These are phyloP conservation scores for Lasioglossum vierecki DNA, from an alignment of 2,888 invertebrate genomes.

Conservation along the genomic window DNA sequence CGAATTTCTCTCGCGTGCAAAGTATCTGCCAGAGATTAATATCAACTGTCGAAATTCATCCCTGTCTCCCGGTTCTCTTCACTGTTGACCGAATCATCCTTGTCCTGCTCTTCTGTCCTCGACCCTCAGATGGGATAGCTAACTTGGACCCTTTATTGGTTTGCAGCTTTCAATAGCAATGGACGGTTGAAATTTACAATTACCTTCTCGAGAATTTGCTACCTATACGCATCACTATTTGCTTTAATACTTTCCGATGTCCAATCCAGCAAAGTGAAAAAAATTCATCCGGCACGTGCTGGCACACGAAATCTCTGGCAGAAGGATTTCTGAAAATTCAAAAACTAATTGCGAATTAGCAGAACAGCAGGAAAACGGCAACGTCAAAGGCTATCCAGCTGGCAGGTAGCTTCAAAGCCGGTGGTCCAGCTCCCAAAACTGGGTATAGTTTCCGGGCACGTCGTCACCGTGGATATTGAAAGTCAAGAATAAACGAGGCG, in stretches of 20 bases:
- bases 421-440: constrained; percentile 4
- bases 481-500: constrained; percentile 33
- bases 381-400: neutral
- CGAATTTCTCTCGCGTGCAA: neutral
- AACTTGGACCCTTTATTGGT: too few relatives aligned
- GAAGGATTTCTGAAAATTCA: neutral
- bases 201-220: too few relatives aligned
- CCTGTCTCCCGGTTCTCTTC: neutral
- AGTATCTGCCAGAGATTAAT: neutral
- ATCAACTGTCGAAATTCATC: neutral
- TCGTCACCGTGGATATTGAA: constrained; percentile 17
- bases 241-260: too few relatives aligned
- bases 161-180: too few relatives aligned
- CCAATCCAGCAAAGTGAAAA: too few relatives aligned
- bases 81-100: neutral
- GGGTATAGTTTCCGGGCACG: too few relatives aligned
- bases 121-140: too few relatives aligned
- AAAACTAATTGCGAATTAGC: neutral
- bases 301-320: neutral
- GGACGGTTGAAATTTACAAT: too few relatives aligned
- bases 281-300: neutral
- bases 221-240: too few relatives aligned
- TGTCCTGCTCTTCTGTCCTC: neutral
- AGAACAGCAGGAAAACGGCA: neutral
- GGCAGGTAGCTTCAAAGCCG: neutral